phyloP scores from a whole-genome alignment of 2,888 invertebrate species.

The Drosophila nigricruria region DNA sequence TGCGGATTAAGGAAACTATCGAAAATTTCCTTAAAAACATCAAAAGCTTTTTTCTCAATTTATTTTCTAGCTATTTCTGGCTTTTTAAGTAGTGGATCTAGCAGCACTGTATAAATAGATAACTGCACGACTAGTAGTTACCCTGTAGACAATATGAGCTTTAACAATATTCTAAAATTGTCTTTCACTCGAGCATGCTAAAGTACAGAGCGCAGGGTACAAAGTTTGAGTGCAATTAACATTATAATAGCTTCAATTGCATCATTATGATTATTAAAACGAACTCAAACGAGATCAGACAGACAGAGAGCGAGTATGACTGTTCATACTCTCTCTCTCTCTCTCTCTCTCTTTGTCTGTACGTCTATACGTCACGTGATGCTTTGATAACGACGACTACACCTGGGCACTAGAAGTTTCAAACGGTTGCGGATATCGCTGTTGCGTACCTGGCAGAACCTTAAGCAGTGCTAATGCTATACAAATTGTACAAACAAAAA shows the following conservation, averaged over 20 bases:
- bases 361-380: conserved; percentile 29
- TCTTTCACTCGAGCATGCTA: background rate
- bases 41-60: no score
- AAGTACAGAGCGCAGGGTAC: conserved; percentile 11
- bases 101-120: no score
- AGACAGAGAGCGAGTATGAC: background rate
- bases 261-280: conserved; percentile 21
- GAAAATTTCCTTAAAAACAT: no score
- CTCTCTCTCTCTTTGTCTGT: no score
- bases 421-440: conserved; percentile 28
- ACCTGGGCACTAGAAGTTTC: conserved; percentile 16
- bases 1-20: no score
- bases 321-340: no score
- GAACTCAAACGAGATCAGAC: background rate
- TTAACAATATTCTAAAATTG: background rate
- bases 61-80: no score
- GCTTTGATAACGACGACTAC: conserved; percentile 11
- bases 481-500: conserved; percentile 23
- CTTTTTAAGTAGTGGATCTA: no score
- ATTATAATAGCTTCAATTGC: conserved; percentile 18
- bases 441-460: conserved; percentile 21
- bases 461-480: conserved; percentile 19
- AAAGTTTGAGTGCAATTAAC: conserved; percentile 28
- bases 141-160: background rate
- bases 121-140: background rate